These are phyloP conservation scores for Bellardia pandia DNA, from an alignment of 2,888 invertebrate genomes.

Conservation along the genomic window DNA sequence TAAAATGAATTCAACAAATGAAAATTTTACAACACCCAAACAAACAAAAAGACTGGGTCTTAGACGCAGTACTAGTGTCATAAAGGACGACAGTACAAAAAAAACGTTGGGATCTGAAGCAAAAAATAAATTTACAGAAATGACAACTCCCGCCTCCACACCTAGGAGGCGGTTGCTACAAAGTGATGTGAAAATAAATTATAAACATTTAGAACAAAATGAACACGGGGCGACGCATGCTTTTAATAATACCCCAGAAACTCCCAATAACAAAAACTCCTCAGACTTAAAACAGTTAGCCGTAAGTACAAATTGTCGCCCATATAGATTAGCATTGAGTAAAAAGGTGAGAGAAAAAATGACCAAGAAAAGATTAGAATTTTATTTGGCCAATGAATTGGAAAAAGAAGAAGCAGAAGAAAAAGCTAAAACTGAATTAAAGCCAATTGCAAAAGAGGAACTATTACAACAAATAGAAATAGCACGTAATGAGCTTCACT, in stretches of 20 bases:
- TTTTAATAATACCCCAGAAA: constrained; percentile 73
- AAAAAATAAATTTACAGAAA: background rate
- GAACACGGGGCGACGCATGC: background rate
- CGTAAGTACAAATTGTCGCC: constrained; percentile 75
- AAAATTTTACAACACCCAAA: constrained; percentile 74
- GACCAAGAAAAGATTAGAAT: constrained; percentile 77
- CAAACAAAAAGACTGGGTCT: constrained; percentile 74
- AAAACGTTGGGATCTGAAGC: background rate
- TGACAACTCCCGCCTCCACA: background rate
- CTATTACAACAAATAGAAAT: constrained; percentile 59
- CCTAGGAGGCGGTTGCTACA: background rate
- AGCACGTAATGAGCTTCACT: constrained; percentile 73
- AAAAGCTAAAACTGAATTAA: background rate
- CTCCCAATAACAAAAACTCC: constrained; percentile 57
- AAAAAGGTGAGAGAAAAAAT: constrained; percentile 74
- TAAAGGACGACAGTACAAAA: constrained; percentile 27
- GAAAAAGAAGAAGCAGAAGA: constrained; percentile 20
- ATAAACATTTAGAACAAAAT: constrained; percentile 60
- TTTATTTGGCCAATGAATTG: constrained; percentile 72
- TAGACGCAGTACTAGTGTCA: constrained; percentile 61
- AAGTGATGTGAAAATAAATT: constrained; percentile 72
- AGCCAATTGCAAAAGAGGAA: background rate
- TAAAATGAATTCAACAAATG: constrained; percentile 27
- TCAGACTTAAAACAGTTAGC: constrained; percentile 8
- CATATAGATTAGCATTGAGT: constrained; percentile 76